Evolutionary conservation across 2,113 vertebrate species (phyloP).

Genomic region (Lucifuga dentata): DNA sequence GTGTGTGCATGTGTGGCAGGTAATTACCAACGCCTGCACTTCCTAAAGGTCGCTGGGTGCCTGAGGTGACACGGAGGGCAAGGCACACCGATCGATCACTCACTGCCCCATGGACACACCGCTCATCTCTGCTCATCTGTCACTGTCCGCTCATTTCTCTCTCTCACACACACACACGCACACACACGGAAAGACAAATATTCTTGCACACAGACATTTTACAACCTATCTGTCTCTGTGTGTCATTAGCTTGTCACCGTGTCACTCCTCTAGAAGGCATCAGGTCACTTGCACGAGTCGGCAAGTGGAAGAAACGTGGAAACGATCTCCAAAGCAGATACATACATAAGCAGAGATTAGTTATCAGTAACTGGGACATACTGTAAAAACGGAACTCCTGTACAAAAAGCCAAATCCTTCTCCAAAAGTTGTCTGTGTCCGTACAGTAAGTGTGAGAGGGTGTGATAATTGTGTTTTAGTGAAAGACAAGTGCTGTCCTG

Average conservation of each 20-base stretch:
- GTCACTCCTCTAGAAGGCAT: slow-evolving; percentile 44
- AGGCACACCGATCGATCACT: slow-evolving; percentile 76
- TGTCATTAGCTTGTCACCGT: slow-evolving; percentile 50
- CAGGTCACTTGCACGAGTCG: slow-evolving; percentile 11
- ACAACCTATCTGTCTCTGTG: slow-evolving; percentile 62
- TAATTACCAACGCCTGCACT: slow-evolving; percentile 73
- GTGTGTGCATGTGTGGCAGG: slow-evolving; percentile 30
- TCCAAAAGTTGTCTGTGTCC: too few relatives aligned
- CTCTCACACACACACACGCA: slow-evolving; percentile 9
- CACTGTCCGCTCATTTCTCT: slow-evolving; percentile 68
- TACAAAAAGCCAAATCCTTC: too few relatives aligned
- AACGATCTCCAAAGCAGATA: neutral
- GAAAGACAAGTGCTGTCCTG: slow-evolving; percentile 4
- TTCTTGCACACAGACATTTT: slow-evolving; percentile 6
- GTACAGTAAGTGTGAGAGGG: neutral
- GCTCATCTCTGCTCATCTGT: slow-evolving; percentile 69
- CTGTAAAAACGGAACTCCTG: too few relatives aligned
- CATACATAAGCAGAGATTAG: neutral
- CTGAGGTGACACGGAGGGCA: slow-evolving; percentile 74
- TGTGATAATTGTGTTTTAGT: neutral
- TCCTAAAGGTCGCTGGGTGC: slow-evolving; percentile 77
- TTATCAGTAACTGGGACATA: neutral
- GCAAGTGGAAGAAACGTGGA: neutral
- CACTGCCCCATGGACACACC: slow-evolving; percentile 54
- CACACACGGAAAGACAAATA: slow-evolving; percentile 19